Evolutionary conservation across 1,140 invertebrate genomes (phyloP), one percentile per base, ranked within the genome.

Genomic region (Hylaeus volcanicus): DNA sequence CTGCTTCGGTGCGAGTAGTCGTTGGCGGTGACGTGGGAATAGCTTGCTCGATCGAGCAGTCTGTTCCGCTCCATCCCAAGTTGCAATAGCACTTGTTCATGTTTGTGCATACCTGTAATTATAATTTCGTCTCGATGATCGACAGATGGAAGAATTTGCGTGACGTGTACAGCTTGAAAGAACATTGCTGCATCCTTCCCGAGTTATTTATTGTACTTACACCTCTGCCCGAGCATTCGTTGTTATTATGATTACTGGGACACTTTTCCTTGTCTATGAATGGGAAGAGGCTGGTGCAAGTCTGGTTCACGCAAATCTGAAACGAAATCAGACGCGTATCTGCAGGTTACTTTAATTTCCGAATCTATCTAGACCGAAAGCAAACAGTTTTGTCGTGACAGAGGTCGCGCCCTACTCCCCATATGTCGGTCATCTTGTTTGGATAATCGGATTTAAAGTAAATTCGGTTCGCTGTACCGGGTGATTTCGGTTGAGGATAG

Each of bases 211-310:
- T 26, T 26, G 26, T 26, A 95, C 96, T 96, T 95, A 98, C 97
- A 92, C 98, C 98, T 94, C 98, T 96, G 63, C 97, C 97, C 64
- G 98, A 99, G 93, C 99, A 99, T 90, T 98, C 97, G 82, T 96
- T 93, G 88, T 97, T 96, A 87, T 97, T 95, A 92, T 97, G 96
- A 92, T 98, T 98, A 78, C 95, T 97, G 63, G 98, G 98, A 93
- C 98, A 99, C 90, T 96, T 96, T 76, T 95, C 96, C 91, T 96
- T 96, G 92, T 97, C 96, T 58, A 97, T 95, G 92, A 96, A 96
- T 11, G 96, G 96, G 92, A 96, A 97, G 75, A 98, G 95, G 89
- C 95, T 97, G 55, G 96, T 95, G 93, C 98, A 99, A 39, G 97
- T 97, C 94, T 98, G 97, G 95, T 99, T 99, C 78, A 98, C 95